Base-by-base conservation (phyloP, 2,888 invertebrate species). In the Acanthosepion lycidas region DNA sequence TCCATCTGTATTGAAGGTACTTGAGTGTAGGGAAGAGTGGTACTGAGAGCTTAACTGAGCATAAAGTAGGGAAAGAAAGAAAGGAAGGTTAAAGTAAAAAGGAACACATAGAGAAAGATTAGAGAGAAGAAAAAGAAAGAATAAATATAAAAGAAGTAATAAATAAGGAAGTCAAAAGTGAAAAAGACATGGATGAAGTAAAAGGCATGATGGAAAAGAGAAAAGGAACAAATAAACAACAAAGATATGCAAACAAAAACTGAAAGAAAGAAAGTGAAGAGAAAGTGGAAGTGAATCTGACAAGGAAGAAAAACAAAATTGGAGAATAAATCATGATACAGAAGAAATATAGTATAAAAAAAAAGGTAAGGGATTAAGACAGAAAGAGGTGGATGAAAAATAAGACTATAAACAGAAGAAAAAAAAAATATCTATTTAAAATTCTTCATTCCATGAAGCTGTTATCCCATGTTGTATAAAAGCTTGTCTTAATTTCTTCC, bases 1-100 rank as follows among this genome's bases (percentile, higher is more conserved):
- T n/a, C n/a, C 78, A 78, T 78, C 78, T 78, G 78, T n/a, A 78
- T 78, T 78, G 78, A 78, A 78, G 78, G 78, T 78, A 78, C 78
- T 78, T 23, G 6, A 59, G 59, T 59, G 59, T 59, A 23, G 59
- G 59, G 59, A 59, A 23, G 59, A 23, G 20, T 23, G 59, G 59
- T 59, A 6, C 23, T 59, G 59, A 23, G 59, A 59, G 59, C 55
- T 55, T 55, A 55, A 55, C 55, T 55, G 55, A 55, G 55, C 18
- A 55, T 55, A 55, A 55, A 20, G 55, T 20, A 55, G 55, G 20
- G 55, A 55, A 55, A 23, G 23, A 4, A 59, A 6, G 59, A 26
- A 59, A 59, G 59, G 23, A 59, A 51, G 51, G 51, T 12, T 51
- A 15, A 59, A 59, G 23, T 23, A 59, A 23, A 23, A 59, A 26